phyloP scores from a whole-genome alignment of 2,888 invertebrate genomes.

The Torymus tubicola region DNA sequence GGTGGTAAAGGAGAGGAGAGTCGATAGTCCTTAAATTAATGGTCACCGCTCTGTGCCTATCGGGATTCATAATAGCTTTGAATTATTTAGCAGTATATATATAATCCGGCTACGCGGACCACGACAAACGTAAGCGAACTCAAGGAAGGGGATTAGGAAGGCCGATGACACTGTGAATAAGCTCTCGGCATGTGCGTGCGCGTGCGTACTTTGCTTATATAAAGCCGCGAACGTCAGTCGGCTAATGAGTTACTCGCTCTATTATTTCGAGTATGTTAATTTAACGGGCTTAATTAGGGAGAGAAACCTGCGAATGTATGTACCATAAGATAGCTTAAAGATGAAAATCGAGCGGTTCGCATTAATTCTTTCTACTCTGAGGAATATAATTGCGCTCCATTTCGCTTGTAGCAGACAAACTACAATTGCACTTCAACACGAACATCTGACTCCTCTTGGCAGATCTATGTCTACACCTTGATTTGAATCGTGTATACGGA shows the following conservation, averaged over 20 bases:
- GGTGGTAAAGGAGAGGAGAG: background rate
- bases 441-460: no score
- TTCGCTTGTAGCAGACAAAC: slow-evolving; percentile 36
- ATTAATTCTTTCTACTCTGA: slow-evolving; percentile 41
- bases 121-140: background rate
- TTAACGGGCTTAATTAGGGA: slow-evolving; percentile 38
- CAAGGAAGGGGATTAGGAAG: slow-evolving; percentile 37
- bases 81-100: slow-evolving; percentile 39
- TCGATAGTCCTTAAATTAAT: slow-evolving; percentile 45
- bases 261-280: slow-evolving; percentile 52
- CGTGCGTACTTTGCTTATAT: background rate
- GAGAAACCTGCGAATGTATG: background rate
- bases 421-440: slow-evolving; percentile 23
- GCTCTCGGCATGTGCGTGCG: background rate
- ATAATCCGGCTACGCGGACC: no score
- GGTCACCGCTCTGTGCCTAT: slow-evolving; percentile 19
- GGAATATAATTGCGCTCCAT: slow-evolving; percentile 39
- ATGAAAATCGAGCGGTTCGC: slow-evolving; percentile 26
- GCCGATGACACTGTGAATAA: slow-evolving; percentile 28
- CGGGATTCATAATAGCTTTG: slow-evolving; percentile 11
- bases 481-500: no score
- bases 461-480: no score
- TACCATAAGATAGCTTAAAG: background rate
- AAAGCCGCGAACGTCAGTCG: background rate
- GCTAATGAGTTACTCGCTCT: slow-evolving; percentile 45